These are phyloP conservation scores for Proctacanthus coquilletti DNA, from an alignment of 1,140 invertebrate species.

Conservation along the genomic window DNA sequence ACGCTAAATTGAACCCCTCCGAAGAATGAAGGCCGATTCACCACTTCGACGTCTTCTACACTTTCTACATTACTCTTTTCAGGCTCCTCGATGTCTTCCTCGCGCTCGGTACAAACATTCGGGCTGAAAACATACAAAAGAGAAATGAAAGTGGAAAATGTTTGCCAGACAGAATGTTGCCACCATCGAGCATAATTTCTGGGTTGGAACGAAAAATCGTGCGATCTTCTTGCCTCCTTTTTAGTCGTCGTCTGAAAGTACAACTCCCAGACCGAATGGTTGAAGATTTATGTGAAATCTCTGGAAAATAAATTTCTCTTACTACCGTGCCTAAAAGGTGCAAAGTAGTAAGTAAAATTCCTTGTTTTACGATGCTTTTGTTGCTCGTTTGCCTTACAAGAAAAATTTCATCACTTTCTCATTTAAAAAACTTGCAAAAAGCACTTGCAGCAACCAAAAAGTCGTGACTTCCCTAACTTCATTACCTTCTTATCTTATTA, in stretches of 20 bases:
- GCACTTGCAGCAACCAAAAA: too few relatives aligned
- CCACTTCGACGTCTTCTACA: slow-evolving; percentile 14
- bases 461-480: too few relatives aligned
- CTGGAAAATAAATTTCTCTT: background rate
- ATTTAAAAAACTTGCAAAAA: too few relatives aligned
- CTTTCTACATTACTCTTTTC: slow-evolving; percentile 10
- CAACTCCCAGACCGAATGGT: background rate
- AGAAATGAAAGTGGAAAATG: background rate
- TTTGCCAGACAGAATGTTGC: background rate
- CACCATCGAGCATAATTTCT: too few relatives aligned
- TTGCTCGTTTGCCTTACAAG: too few relatives aligned
- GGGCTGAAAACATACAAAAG: slow-evolving; percentile 17
- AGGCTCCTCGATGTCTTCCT: slow-evolving; percentile 30
- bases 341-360: too few relatives aligned
- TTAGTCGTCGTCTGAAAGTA: background rate
- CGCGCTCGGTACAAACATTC: slow-evolving; percentile 35
- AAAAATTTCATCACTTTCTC: too few relatives aligned
- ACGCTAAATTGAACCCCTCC: slow-evolving; percentile 33
- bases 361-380: too few relatives aligned
- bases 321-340: too few relatives aligned
- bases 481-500: too few relatives aligned
- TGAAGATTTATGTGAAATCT: background rate
- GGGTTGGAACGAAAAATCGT: too few relatives aligned
- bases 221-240: background rate
- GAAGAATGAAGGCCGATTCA: slow-evolving; percentile 22